Evolutionary conservation across 2,113 vertebrate species (phyloP).

Genomic region (Fregata magnificens): DNA sequence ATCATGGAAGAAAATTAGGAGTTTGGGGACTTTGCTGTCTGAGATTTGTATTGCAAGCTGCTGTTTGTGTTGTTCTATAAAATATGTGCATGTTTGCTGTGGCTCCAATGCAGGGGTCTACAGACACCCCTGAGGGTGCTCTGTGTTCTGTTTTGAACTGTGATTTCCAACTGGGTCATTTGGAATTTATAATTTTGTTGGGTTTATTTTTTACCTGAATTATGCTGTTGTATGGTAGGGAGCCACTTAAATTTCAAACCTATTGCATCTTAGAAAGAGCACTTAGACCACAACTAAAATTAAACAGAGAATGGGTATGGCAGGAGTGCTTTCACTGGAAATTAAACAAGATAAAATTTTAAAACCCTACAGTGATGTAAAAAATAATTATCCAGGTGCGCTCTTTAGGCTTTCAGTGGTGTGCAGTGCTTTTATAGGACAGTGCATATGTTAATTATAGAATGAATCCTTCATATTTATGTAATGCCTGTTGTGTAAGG

Average conservation of each 20-base stretch:
- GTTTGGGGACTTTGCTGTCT: neutral
- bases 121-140: neutral
- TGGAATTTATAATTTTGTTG: neutral
- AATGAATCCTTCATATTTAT: neutral
- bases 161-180: neutral
- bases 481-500: neutral
- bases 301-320: neutral
- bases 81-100: fast-evolving
- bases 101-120: neutral
- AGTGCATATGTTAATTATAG: neutral
- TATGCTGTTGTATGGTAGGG: neutral
- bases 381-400: neutral
- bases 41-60: neutral
- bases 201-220: neutral
- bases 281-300: neutral
- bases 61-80: neutral
- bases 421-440: neutral
- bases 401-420: neutral
- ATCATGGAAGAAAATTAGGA: neutral
- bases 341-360: neutral
- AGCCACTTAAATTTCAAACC: neutral
- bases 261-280: neutral
- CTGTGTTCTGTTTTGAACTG: neutral
- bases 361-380: neutral
- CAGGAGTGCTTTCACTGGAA: neutral